phyloP scores from a whole-genome alignment of 2,113 vertebrate species.

The Antechinus stuartii region DNA sequence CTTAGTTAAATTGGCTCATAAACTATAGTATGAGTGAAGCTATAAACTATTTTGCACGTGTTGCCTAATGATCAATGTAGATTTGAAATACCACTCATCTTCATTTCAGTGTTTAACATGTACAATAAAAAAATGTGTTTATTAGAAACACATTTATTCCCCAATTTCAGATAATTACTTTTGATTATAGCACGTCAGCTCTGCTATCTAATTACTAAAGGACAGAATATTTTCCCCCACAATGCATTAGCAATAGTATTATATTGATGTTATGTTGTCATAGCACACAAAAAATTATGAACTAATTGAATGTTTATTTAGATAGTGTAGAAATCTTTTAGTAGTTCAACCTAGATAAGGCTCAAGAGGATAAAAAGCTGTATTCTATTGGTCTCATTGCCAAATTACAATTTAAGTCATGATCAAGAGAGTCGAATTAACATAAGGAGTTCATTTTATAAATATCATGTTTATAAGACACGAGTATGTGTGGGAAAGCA shows the following conservation, averaged over 20 bases:
- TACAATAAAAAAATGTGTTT: neutral
- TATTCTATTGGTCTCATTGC: slow-evolving; percentile 67
- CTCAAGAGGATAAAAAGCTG: slow-evolving; percentile 71
- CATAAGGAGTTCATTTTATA: slow-evolving; percentile 64
- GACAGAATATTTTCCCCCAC: slow-evolving; percentile 39
- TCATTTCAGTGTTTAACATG: neutral
- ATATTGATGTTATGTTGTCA: slow-evolving; percentile 55
- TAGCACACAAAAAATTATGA: neutral
- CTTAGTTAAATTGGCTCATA: neutral
- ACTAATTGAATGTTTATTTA: slow-evolving; percentile 63
- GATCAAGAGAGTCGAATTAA: slow-evolving; percentile 69
- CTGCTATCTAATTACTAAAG: slow-evolving; percentile 55
- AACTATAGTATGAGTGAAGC: neutral
- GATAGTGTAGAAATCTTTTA: slow-evolving; percentile 59
- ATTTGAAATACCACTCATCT: neutral
- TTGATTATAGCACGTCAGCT: slow-evolving; percentile 14
- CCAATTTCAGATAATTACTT: slow-evolving; percentile 43
- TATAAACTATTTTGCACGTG: neutral
- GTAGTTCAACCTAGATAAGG: slow-evolving; percentile 57
- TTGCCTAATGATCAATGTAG: neutral
- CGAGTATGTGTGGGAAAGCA: slow-evolving; percentile 59
- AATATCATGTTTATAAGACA: slow-evolving; percentile 57
- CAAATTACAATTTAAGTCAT: slow-evolving; percentile 63
- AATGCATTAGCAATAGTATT: slow-evolving; percentile 57
- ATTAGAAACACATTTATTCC: slow-evolving; percentile 41